Percentiles rank a stretch among this genome's conserved stretches.
Conservation (phyloP, 2,113 vertebrate genomes). For the Scomber colias region DNA sequence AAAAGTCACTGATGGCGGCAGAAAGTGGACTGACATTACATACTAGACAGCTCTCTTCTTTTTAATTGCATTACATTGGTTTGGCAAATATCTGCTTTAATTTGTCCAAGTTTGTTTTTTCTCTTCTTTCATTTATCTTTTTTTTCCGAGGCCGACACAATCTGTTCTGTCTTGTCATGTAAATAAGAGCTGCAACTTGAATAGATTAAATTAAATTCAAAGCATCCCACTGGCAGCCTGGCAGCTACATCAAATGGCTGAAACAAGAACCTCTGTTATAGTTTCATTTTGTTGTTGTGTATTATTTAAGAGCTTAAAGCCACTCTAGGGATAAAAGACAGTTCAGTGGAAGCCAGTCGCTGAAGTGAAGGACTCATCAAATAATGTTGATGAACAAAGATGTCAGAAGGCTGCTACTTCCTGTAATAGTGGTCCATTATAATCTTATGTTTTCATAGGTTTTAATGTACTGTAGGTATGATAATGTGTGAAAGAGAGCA, state of each 20-base stretch:
- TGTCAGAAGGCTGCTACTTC: constrained; percentile 25
- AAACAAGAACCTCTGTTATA: constrained; percentile 65
- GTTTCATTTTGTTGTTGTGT: constrained; percentile 58
- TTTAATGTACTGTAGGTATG: constrained; percentile 16
- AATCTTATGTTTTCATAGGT: constrained; percentile 37
- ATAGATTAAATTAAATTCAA: constrained; percentile 79
- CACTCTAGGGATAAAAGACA: constrained; percentile 56
- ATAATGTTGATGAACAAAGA: constrained; percentile 41
- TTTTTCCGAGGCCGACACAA: constrained; percentile 66
- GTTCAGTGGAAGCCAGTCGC: constrained; percentile 36
- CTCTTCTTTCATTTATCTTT: constrained; percentile 67
- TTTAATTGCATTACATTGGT: constrained; percentile 77
- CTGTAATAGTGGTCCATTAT: constrained; percentile 33
- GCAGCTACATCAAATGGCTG: constrained; percentile 81
- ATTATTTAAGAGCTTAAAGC: constrained; percentile 56
- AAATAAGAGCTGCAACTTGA: constrained; percentile 83
- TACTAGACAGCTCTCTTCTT: constrained; percentile 54
- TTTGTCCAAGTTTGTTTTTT: constrained; percentile 62
- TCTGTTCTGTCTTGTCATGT: constrained; percentile 81
- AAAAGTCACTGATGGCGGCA: constrained; percentile 76
- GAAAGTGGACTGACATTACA: constrained; percentile 55
- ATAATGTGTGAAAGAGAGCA: background rate
- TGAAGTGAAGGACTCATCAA: constrained; percentile 21
- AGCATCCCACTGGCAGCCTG: constrained; percentile 81
- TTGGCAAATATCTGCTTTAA: constrained; percentile 76